phyloP scores from a whole-genome alignment of 2,113 vertebrate genomes.

The Lophura nycthemera region DNA sequence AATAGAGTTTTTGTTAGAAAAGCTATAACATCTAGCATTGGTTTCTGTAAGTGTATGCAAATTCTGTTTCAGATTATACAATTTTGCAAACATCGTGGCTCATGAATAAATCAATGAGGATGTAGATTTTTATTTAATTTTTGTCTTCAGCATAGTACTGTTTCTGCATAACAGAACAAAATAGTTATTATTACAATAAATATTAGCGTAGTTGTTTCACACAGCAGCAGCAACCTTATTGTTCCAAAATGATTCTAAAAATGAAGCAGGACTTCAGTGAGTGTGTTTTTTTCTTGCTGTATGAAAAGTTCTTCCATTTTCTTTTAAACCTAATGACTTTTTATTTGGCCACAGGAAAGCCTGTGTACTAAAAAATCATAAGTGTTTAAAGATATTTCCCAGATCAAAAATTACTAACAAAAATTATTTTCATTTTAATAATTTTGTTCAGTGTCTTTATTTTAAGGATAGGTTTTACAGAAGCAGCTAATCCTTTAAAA shows the following conservation, averaged over 20 bases:
- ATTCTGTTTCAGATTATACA: slow-evolving; percentile 24
- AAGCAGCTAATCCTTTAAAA: neutral
- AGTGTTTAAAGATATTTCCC: neutral
- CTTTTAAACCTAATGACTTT: neutral
- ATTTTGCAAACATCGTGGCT: slow-evolving; percentile 67
- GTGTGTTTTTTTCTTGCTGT: neutral
- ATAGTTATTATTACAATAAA: neutral
- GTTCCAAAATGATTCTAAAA: neutral
- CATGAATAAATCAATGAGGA: slow-evolving; percentile 30
- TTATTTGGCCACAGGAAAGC: neutral
- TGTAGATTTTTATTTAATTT: slow-evolving; percentile 23
- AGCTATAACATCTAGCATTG: neutral
- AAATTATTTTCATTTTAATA: slow-evolving; percentile 4
- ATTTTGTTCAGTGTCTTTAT: neutral
- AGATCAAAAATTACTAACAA: neutral
- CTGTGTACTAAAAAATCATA: neutral
- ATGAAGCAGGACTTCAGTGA: neutral
- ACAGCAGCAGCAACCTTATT: slow-evolving; percentile 23
- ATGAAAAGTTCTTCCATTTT: neutral
- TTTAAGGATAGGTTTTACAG: neutral
- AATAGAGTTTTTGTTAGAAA: slow-evolving; percentile 17
- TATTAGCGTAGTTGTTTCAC: neutral
- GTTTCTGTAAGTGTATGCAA: slow-evolving; percentile 40
- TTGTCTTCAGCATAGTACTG: slow-evolving; percentile 16
- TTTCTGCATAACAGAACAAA: neutral